Percentiles rank a stretch among this genome's conserved stretches.
Evolutionary conservation across 2,797 vertebrate species (phyloP).

Genomic region (Poecilia gillii): DNA sequence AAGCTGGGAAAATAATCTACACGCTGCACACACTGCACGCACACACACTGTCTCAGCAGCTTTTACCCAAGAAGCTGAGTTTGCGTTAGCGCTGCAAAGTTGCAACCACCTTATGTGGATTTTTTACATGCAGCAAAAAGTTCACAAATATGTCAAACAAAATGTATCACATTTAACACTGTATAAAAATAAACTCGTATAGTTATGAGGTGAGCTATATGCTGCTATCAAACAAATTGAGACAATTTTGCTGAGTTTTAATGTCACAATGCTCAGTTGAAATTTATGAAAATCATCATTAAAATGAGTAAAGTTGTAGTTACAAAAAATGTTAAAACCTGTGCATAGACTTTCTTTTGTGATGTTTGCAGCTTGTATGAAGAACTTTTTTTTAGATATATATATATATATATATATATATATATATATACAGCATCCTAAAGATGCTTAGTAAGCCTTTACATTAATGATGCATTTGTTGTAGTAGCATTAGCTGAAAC

Average conservation of each 20-base stretch:
- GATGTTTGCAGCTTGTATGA: not conserved
- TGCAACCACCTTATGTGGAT: no score
- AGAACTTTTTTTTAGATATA: not conserved
- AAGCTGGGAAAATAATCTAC: not conserved
- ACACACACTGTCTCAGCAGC: not conserved
- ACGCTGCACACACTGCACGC: not conserved
- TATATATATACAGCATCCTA: not conserved
- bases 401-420: not conserved
- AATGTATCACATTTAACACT: not conserved
- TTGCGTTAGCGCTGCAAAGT: not conserved
- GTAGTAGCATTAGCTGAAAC: not conserved
- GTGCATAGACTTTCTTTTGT: not conserved
- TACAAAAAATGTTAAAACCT: not conserved
- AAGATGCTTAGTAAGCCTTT: not conserved
- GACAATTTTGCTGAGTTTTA: not conserved
- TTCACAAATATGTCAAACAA: not conserved
- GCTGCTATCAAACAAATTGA: not conserved
- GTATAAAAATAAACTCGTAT: not conserved
- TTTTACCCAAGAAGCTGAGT: not conserved
- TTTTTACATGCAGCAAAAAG: not conserved
- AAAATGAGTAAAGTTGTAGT: not conserved
- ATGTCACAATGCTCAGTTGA: not conserved
- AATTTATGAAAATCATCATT: not conserved
- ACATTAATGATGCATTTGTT: not conserved
- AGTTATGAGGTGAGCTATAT: not conserved